Conservation (phyloP, 2,888 invertebrate genomes). For the Melanotus villosus region DNA sequence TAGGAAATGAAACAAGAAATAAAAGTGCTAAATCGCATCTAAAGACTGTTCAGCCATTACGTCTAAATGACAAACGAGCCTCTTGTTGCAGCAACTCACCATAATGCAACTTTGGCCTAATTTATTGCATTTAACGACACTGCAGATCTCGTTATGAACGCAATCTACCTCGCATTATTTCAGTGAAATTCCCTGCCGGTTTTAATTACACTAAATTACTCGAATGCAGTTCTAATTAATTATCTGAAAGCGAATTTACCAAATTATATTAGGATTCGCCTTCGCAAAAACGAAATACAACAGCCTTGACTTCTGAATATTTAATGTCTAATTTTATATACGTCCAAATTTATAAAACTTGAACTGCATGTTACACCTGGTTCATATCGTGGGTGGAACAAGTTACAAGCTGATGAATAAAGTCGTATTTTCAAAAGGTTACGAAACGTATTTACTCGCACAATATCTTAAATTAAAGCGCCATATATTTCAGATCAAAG, state of each 20-base stretch:
- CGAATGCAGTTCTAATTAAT: too few species aligned
- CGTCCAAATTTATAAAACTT: not conserved
- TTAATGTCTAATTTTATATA: not conserved
- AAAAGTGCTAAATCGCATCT: too few species aligned
- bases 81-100: not conserved
- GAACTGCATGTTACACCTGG: not conserved
- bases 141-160: not conserved
- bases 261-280: too few species aligned
- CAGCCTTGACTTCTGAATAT: not conserved
- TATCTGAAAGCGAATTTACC: too few species aligned
- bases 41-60: too few species aligned
- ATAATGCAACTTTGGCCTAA: constrained; percentile 6
- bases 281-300: too few species aligned
- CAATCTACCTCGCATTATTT: too few species aligned
- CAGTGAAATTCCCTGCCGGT: too few species aligned
- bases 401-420: not conserved
- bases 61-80: constrained; percentile 1
- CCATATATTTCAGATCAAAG: constrained; percentile 8
- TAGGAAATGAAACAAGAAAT: too few species aligned
- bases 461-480: not conserved
- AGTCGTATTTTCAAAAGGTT: not conserved
- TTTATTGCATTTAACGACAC: constrained; percentile 1
- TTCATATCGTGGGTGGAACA: not conserved
- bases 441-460: not conserved
- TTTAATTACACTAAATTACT: too few species aligned